These are phyloP conservation scores for Magallana ariakensis DNA, from an alignment of 1,140 invertebrate genomes.

Conservation along the genomic window DNA sequence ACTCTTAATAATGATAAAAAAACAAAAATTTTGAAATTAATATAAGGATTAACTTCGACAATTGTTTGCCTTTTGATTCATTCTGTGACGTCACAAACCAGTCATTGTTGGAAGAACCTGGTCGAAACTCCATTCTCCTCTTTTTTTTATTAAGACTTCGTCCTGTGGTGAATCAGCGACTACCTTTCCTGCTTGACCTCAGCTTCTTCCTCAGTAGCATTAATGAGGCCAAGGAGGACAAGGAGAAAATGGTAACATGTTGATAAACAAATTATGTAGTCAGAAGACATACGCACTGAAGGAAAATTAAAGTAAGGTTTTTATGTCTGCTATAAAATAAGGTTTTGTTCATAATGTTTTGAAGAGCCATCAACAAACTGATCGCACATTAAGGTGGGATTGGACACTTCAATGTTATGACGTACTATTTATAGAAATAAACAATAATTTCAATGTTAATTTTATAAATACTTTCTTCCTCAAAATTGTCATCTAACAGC, in stretches of 20 bases:
- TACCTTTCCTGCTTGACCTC: not conserved
- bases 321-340: too few relatives aligned
- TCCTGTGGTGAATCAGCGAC: not conserved
- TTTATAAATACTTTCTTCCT: too few relatives aligned
- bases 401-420: too few relatives aligned
- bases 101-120: not conserved
- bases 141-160: not conserved
- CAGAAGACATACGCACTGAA: constrained; percentile 31
- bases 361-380: too few relatives aligned
- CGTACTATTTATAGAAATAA: too few relatives aligned
- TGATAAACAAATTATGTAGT: constrained; percentile 33
- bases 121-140: not conserved
- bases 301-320: not conserved
- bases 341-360: too few relatives aligned
- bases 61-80: not conserved
- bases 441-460: too few relatives aligned
- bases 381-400: too few relatives aligned
- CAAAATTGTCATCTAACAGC: too few relatives aligned
- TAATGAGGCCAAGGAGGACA: constrained; percentile 42
- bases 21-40: too few relatives aligned
- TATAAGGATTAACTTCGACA: too few relatives aligned
- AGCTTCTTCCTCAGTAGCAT: constrained; percentile 1
- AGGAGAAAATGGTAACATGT: constrained; percentile 45
- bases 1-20: too few relatives aligned
- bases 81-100: not conserved